These are phyloP conservation scores for Drosophila watanabei DNA, from an alignment of 1,140 invertebrate genomes.

Conservation along the genomic window DNA sequence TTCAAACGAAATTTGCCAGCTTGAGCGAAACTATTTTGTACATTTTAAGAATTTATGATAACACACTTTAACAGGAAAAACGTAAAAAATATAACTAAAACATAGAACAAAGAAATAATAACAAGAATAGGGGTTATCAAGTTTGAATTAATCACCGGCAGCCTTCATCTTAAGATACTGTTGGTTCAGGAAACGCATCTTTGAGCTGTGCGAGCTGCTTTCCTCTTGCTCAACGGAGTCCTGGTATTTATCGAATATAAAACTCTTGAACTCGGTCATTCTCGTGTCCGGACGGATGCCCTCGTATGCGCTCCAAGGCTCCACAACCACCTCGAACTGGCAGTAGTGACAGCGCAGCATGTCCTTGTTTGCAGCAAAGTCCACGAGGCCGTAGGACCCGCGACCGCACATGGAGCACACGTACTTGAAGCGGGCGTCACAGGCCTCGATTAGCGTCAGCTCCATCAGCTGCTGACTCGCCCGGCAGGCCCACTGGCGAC, in stretches of 20 bases:
- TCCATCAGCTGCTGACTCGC: slow-evolving; percentile 51
- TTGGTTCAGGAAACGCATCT: slow-evolving; percentile 48
- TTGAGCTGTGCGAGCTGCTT: slow-evolving; percentile 28
- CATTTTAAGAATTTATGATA: neutral
- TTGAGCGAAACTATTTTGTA: neutral
- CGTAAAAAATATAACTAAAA: neutral
- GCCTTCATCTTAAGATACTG: slow-evolving; percentile 25
- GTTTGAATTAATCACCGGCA: neutral
- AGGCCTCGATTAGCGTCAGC: slow-evolving; percentile 44
- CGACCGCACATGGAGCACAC: slow-evolving; percentile 49
- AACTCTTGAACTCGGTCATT: slow-evolving; percentile 51
- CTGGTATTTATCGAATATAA: slow-evolving; percentile 42
- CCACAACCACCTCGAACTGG: slow-evolving; percentile 63
- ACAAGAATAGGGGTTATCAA: neutral
- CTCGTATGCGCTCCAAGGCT: slow-evolving; percentile 13
- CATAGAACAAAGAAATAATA: neutral
- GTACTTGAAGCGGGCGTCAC: slow-evolving; percentile 47
- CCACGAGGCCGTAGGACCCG: slow-evolving; percentile 42
- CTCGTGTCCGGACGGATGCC: slow-evolving; percentile 33
- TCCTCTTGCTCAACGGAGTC: neutral
- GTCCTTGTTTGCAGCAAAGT: slow-evolving; percentile 24
- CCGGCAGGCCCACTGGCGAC: slow-evolving; percentile 89
- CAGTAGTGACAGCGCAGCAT: slow-evolving; percentile 64
- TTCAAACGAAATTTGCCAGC: neutral
- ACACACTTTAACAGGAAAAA: neutral